These are phyloP conservation scores for Hippoglossus stenolepis DNA, from an alignment of 2,113 vertebrate species.

Conservation along the genomic window DNA sequence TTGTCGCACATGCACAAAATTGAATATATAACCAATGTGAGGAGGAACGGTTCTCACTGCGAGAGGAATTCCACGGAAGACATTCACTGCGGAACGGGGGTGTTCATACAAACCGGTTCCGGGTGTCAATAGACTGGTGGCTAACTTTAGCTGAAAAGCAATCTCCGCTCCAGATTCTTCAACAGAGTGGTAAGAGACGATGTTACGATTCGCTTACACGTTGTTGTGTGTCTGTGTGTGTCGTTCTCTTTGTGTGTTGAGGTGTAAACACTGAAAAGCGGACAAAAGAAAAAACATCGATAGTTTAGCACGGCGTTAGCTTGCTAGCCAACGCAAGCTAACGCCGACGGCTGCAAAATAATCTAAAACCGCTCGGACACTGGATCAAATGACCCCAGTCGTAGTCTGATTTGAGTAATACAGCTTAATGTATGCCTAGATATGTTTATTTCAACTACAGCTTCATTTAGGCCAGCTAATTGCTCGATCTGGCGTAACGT, in stretches of 20 bases:
- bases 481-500: not conserved
- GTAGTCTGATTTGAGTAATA: too few relatives aligned
- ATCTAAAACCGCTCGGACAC: not conserved
- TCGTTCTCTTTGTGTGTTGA: fast-evolving
- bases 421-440: too few relatives aligned
- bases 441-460: not conserved
- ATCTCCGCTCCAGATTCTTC: slow-evolving; percentile 17
- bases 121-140: slow-evolving; percentile 49
- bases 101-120: slow-evolving; percentile 59
- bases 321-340: slow-evolving; percentile 31
- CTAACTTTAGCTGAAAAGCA: slow-evolving; percentile 57
- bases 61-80: slow-evolving; percentile 34
- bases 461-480: not conserved
- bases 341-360: not conserved
- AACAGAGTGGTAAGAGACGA: slow-evolving; percentile 62
- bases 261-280: not conserved
- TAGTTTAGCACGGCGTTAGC: slow-evolving; percentile 37
- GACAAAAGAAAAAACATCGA: not conserved
- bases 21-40: too few relatives aligned
- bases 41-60: not conserved
- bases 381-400: not conserved
- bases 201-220: fast-evolving
- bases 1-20: too few relatives aligned
- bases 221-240: fast-evolving
- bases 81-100: slow-evolving; percentile 32